Percentiles rank a stretch among this genome's conserved stretches.
These are phyloP conservation scores for Sarcophaga caerulescens DNA, from an alignment of 2,888 invertebrate species.

Conservation along the genomic window DNA sequence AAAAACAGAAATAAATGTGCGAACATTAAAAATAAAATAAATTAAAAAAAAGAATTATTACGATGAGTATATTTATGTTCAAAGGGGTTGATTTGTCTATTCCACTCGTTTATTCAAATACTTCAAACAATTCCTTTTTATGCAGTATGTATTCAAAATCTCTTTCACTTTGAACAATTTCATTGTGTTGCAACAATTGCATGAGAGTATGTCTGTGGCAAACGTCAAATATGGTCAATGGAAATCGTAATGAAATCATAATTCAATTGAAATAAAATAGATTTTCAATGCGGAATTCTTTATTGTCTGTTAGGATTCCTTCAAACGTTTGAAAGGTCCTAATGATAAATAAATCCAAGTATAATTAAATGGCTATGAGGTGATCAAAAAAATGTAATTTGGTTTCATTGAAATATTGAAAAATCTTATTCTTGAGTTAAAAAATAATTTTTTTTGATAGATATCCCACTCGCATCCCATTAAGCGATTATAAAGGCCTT, in stretches of 20 bases:
- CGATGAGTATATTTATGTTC: not conserved
- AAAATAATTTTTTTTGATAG: too few relatives aligned
- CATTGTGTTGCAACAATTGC: not conserved
- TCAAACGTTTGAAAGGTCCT: too few relatives aligned
- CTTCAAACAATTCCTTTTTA: not conserved
- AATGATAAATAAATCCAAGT: too few relatives aligned
- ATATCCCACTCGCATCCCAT: too few relatives aligned
- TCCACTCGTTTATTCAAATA: constrained; percentile 6
- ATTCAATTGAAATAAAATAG: too few relatives aligned
- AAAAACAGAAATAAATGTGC: constrained; percentile 7
- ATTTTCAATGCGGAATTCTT: too few relatives aligned
- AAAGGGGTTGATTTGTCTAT: constrained; percentile 34
- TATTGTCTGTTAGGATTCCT: too few relatives aligned
- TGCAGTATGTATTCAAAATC: not conserved
- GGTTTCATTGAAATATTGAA: too few relatives aligned
- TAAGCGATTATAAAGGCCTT: too few relatives aligned
- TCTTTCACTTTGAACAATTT: not conserved
- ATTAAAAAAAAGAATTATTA: not conserved
- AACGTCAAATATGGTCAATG: not conserved
- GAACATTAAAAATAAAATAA: constrained; percentile 41
- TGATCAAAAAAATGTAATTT: too few relatives aligned
- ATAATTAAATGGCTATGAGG: too few relatives aligned
- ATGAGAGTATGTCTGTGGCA: not conserved
- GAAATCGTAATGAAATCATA: not conserved
- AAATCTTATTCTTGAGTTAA: too few relatives aligned